A percentile compares a stretch with the other conserved stretches of the same genome.
phyloP scores from a whole-genome alignment of 2,888 invertebrate species.

The Troilus luridus region DNA sequence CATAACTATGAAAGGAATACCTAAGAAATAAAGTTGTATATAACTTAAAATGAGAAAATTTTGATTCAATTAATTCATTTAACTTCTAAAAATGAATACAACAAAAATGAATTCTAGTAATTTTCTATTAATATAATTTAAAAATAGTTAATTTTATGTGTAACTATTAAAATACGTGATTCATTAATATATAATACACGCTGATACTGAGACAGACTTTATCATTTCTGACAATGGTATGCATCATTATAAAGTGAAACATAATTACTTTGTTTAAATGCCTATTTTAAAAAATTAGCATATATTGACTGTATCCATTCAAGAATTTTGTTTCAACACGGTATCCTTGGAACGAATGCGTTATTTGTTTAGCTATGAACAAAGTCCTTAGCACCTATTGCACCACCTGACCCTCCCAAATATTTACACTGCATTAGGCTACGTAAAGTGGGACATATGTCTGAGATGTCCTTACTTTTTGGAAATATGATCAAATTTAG shows the following conservation, averaged over 20 bases:
- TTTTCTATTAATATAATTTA: background rate
- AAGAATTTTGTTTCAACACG: background rate
- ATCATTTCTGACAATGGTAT: background rate
- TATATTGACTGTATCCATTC: background rate
- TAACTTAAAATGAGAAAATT: background rate
- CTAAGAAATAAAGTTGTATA: background rate
- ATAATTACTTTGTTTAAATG: background rate
- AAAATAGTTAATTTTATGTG: background rate
- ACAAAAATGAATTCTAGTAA: background rate
- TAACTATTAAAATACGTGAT: background rate
- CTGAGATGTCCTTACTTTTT: background rate
- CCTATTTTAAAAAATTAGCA: too few species aligned
- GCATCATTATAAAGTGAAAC: background rate
- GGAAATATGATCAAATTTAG: background rate
- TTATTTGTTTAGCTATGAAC: background rate
- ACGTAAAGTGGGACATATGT: background rate
- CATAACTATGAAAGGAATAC: too few species aligned
- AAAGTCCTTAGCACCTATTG: background rate
- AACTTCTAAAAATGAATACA: too few species aligned
- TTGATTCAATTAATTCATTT: background rate
- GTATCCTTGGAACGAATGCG: background rate
- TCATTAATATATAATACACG: background rate
- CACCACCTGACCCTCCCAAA: constrained; percentile 6
- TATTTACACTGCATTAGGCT: background rate
- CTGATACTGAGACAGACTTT: background rate